These are phyloP conservation scores for Crenichthys baileyi DNA, from an alignment of 2,797 vertebrate genomes.

Conservation along the genomic window DNA sequence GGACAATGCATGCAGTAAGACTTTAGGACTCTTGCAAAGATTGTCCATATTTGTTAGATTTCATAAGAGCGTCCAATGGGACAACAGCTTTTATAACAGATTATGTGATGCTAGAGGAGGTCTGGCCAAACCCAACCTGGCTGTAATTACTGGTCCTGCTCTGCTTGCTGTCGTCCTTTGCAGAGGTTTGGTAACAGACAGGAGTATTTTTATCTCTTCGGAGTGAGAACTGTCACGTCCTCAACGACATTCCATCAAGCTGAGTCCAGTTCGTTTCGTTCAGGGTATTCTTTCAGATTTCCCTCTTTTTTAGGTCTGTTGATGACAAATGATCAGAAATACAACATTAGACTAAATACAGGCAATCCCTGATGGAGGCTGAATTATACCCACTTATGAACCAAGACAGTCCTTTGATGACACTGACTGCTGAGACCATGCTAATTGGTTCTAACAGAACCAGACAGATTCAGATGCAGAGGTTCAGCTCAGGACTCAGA, in stretches of 20 bases:
- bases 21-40: not conserved
- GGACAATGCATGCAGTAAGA: not conserved
- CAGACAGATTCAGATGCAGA: not conserved
- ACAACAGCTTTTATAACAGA: constrained; percentile 26
- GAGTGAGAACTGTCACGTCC: constrained; percentile 55
- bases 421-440: too few species aligned
- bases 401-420: not conserved
- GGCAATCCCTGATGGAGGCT: too few species aligned
- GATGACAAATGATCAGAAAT: not conserved
- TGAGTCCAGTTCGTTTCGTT: not conserved
- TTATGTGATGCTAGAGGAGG: constrained; percentile 27
- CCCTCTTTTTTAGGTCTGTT: not conserved
- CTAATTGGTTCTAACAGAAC: too few species aligned
- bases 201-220: constrained; percentile 43
- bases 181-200: constrained; percentile 23
- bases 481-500: not conserved
- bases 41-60: not conserved
- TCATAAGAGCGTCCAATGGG: constrained; percentile 13
- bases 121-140: constrained; percentile 52
- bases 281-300: not conserved
- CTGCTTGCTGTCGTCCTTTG: constrained; percentile 16
- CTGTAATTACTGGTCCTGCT: constrained; percentile 58
- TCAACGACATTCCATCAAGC: constrained; percentile 1
- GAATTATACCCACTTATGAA: not conserved
- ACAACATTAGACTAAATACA: too few species aligned